Percentiles rank a stretch among this genome's conserved stretches.
Conservation (phyloP, 2,888 invertebrate species). For the Apantesis nais region DNA sequence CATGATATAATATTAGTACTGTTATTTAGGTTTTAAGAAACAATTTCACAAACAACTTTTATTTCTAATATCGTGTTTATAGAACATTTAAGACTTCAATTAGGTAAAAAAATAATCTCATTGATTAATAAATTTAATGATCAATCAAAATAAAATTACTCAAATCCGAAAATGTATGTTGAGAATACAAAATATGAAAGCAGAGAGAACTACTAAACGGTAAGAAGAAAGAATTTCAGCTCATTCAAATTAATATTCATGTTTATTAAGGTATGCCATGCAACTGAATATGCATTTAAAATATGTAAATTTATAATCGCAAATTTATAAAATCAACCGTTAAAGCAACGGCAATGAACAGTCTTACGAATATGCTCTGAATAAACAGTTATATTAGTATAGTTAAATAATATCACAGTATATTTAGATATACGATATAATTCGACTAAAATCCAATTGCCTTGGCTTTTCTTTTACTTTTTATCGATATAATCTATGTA, state of each 20-base stretch:
- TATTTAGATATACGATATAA: too few relatives aligned
- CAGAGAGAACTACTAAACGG: neutral
- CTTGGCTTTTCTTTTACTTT: neutral
- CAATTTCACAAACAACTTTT: neutral
- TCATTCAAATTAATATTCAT: slow-evolving; percentile 14
- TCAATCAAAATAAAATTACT: neutral
- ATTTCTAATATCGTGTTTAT: neutral
- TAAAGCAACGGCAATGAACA: neutral
- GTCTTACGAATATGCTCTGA: neutral
- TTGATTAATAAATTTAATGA: too few relatives aligned
- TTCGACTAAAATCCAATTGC: neutral
- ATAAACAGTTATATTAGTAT: neutral
- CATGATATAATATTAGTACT: too few relatives aligned
- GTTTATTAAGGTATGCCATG: slow-evolving; percentile 6
- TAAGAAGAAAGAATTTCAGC: slow-evolving; percentile 8
- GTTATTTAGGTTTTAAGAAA: neutral
- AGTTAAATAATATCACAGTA: too few relatives aligned
- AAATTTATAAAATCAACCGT: neutral
- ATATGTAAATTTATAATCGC: slow-evolving; percentile 10
- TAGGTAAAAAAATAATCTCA: too few relatives aligned
- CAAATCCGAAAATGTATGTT: neutral
- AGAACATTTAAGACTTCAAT: neutral
- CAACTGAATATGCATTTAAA: slow-evolving; percentile 5
- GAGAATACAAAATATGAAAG: neutral
- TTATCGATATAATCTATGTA: neutral